Percentiles rank a stretch among this genome's conserved stretches.
Evolutionary conservation across 2,113 vertebrate genomes (phyloP).

Genomic region (Axis porcinus): DNA sequence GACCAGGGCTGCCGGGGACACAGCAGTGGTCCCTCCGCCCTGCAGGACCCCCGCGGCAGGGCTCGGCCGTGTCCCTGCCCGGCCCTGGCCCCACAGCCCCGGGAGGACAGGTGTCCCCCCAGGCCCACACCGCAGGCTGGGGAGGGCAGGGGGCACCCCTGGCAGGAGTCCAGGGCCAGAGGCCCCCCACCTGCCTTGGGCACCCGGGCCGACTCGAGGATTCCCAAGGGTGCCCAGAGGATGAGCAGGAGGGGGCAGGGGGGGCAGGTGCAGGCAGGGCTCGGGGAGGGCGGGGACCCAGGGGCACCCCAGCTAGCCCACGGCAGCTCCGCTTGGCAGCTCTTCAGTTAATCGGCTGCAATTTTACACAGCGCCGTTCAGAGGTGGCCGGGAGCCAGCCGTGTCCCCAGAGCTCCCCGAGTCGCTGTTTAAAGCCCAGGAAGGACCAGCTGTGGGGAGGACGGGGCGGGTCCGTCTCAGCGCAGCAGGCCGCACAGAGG

Average conservation of each 20-base stretch:
- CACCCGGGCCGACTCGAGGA: background rate
- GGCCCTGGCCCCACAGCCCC: background rate
- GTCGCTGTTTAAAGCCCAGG: conserved; percentile 76
- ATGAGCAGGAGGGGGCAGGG: background rate
- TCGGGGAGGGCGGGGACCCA: background rate
- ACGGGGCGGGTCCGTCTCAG: background rate
- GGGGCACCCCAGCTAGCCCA: background rate
- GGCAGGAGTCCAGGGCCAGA: background rate
- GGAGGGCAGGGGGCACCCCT: too few relatives aligned
- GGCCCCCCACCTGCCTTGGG: background rate
- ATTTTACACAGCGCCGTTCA: conserved; percentile 81
- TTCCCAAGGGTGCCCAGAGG: background rate
- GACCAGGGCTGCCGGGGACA: background rate
- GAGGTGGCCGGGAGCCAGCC: conserved; percentile 72
- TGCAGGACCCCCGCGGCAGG: background rate
- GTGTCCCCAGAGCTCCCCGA: conserved; percentile 71
- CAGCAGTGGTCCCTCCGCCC: background rate
- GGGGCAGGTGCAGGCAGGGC: background rate
- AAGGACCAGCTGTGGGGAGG: background rate
- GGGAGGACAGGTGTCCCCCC: background rate
- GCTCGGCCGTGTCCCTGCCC: background rate
- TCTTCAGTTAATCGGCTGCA: conserved; percentile 82
- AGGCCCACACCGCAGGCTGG: rapidly evolving
- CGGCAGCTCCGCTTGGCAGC: conserved; percentile 80
- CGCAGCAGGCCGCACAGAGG: background rate